phyloP scores from a whole-genome alignment of 1,140 invertebrate genomes.

The Plodia interpunctella region DNA sequence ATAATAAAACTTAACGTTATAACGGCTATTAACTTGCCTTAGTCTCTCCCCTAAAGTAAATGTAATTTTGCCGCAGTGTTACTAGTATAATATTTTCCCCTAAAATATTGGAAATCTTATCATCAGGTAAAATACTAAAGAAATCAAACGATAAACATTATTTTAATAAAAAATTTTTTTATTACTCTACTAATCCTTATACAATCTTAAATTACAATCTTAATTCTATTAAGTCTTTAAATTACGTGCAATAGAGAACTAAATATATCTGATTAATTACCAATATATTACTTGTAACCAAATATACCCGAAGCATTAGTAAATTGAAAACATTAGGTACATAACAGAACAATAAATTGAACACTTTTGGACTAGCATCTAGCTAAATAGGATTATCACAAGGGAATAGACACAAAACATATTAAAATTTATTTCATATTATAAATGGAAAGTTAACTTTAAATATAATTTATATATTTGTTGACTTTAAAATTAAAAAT shows the following conservation, averaged over 20 bases:
- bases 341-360: constrained; percentile 11
- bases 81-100: background rate
- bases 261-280: background rate
- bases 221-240: constrained; percentile 34
- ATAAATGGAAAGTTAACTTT: no score
- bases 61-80: background rate
- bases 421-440: no score
- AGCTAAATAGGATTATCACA: constrained; percentile 4
- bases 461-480: no score
- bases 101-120: no score
- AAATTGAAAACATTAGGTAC: no score
- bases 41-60: background rate
- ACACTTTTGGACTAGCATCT: constrained; percentile 16
- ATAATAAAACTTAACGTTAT: background rate
- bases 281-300: no score
- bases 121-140: no score
- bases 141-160: background rate
- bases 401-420: background rate
- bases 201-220: no score
- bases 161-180: constrained; percentile 33
- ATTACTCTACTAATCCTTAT: constrained; percentile 23
- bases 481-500: no score
- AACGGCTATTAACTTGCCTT: background rate
- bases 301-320: no score
- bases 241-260: constrained; percentile 27